These are phyloP conservation scores for Romanomermis culicivorax DNA, from an alignment of 2,888 invertebrate species.

Conservation along the genomic window DNA sequence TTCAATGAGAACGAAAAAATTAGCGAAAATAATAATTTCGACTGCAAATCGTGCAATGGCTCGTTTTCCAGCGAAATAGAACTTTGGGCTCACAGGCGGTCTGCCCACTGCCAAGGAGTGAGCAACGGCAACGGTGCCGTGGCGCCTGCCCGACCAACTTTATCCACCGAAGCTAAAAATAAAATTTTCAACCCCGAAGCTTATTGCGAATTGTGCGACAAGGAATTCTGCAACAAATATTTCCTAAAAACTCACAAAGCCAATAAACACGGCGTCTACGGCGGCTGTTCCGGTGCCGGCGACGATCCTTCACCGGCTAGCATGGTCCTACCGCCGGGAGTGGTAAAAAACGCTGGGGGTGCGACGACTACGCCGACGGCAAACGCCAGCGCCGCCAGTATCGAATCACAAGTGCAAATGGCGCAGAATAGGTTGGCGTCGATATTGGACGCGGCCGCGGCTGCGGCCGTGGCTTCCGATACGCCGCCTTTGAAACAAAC, in stretches of 20 bases:
- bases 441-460: not conserved
- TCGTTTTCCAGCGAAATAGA: not conserved
- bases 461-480: not conserved
- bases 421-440: not conserved
- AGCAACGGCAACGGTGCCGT: not conserved
- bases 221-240: slow-evolving; percentile 96
- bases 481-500: not conserved
- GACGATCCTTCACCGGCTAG: not conserved
- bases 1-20: too few species aligned
- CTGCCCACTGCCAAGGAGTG: not conserved
- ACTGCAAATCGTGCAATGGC: not conserved
- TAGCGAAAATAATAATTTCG: too few species aligned
- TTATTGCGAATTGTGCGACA: slow-evolving; percentile 90
- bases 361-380: not conserved
- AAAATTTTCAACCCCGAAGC: slow-evolving; percentile 56
- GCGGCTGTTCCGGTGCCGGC: not conserved
- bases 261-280: slow-evolving; percentile 81
- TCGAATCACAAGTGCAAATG: not conserved
- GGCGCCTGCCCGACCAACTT: not conserved
- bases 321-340: not conserved
- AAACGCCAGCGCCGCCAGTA: not conserved
- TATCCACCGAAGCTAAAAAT: not conserved
- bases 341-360: not conserved
- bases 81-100: not conserved
- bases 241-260: slow-evolving; percentile 93